These are phyloP conservation scores for Ondatra zibethicus DNA, from an alignment of 2,113 vertebrate genomes.

Conservation along the genomic window DNA sequence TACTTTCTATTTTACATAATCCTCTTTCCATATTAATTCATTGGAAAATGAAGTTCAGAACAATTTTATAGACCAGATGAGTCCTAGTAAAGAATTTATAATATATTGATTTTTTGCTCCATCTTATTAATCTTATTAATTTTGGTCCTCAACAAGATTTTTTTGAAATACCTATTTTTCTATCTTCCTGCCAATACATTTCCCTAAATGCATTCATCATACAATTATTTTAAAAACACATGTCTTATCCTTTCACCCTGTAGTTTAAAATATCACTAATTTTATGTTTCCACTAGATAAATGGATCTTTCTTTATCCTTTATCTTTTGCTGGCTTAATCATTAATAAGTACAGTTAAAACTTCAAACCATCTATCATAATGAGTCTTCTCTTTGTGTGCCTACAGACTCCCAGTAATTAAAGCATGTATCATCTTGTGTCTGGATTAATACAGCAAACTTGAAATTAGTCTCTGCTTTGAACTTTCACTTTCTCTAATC, in stretches of 20 bases:
- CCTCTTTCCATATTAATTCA: not conserved
- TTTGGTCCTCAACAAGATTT: slow-evolving; percentile 21
- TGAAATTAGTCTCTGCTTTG: slow-evolving; percentile 33
- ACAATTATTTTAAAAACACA: slow-evolving; percentile 30
- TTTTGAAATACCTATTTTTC: slow-evolving; percentile 57
- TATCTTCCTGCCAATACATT: not conserved
- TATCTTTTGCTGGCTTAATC: not conserved
- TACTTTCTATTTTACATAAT: not conserved
- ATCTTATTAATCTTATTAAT: slow-evolving; percentile 59
- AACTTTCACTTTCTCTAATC: slow-evolving; percentile 34
- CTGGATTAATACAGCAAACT: slow-evolving; percentile 24
- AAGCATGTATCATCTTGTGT: slow-evolving; percentile 47
- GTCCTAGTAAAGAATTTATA: slow-evolving; percentile 34
- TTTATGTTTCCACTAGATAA: not conserved
- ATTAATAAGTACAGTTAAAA: slow-evolving; percentile 2
- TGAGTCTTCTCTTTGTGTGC: slow-evolving; percentile 15
- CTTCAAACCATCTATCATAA: not conserved
- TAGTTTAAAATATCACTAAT: slow-evolving; percentile 22
- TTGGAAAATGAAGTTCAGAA: not conserved
- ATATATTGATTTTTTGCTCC: slow-evolving; percentile 5
- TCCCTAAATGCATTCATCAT: slow-evolving; percentile 26
- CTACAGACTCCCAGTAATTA: slow-evolving; percentile 56
- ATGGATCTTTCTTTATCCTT: not conserved
- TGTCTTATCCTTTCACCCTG: not conserved
- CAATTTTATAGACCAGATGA: slow-evolving; percentile 51